Evolutionary conservation across 2,888 invertebrate species (phyloP), one percentile per base, ranked within the genome.

Genomic region (Sturmia bella): DNA sequence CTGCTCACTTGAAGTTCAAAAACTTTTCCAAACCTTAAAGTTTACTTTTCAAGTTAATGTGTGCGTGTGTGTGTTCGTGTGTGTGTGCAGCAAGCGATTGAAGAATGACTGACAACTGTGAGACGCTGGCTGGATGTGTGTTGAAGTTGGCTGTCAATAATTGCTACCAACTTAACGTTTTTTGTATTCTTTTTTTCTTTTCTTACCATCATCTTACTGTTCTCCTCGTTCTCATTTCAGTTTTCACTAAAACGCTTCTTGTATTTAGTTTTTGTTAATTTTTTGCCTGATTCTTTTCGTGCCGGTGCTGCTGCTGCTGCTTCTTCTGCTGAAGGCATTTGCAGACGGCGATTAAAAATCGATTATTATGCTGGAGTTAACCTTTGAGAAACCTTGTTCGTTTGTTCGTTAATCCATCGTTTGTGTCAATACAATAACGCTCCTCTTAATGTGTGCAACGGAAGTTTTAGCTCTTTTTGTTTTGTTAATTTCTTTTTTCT

Each of bases 261-360:
- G 48, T 75, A 41, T 75, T 57, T 64, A n/a, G n/a, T 61, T 64
- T 66, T 68, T 41, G 69, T 27, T 19, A 37, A 45, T 12, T 72
- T 52, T 52, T 2, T 41, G n/a, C 0, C 57, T 21, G 39, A 7
- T 24, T 52, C 2, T 21, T 37, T 54, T 48, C 15, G 57, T 80
- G 76, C 45, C 15, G 39, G 6, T 32, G 32, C 27, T 43, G 17
- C 37, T 56, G 45, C 21, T 77, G 61, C 17, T 64, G 17, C 37
- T 56, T 32, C 21, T 77, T 57, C 17, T 64, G 21, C 13, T 48
- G 45, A 74, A 78, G 64, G 70, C 82, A 78, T 82, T 82, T 78
- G 74, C 82, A 76, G 80, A 70, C 80, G 81, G 76, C 84, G 85
- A 84, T 85, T 84, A 85, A 85, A 85, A 85, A 84, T 84, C 85